Evolutionary conservation across 2,888 invertebrate genomes (phyloP).

Genomic region (Willowsia nigromaculata): DNA sequence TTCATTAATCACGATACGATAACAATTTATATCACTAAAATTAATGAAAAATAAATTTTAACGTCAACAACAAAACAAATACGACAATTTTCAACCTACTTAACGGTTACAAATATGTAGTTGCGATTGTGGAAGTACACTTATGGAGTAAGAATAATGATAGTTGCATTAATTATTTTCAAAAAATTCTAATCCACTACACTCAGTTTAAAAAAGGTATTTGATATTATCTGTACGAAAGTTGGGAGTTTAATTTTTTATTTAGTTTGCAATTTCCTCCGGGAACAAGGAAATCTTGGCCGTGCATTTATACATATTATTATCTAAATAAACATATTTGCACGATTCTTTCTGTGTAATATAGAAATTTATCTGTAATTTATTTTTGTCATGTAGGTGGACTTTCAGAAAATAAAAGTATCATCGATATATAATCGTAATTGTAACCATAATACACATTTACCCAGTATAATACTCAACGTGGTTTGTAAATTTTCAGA

Average conservation of each 20-base stretch:
- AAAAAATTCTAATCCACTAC: background rate
- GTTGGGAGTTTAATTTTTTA: background rate
- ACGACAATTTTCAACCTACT: background rate
- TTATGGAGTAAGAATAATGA: slow-evolving; percentile 59
- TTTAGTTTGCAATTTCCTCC: background rate
- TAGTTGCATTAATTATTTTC: slow-evolving; percentile 31
- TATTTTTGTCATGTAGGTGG: background rate
- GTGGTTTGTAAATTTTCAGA: slow-evolving; percentile 70
- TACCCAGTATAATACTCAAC: slow-evolving; percentile 62
- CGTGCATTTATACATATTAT: background rate
- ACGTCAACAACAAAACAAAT: background rate
- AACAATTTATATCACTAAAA: background rate
- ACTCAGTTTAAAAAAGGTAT: background rate
- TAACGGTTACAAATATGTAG: background rate
- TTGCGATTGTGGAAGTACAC: slow-evolving; percentile 67
- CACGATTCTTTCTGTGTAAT: background rate
- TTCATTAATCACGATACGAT: slow-evolving; percentile 13
- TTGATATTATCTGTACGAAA: slow-evolving; percentile 22
- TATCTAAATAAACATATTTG: background rate
- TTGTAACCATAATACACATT: slow-evolving; percentile 9
- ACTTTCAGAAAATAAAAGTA: slow-evolving; percentile 54
- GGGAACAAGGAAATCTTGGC: background rate
- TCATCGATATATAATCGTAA: slow-evolving; percentile 8
- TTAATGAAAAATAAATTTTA: slow-evolving; percentile 43
- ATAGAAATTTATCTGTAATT: background rate